Evolutionary conservation across 1,140 invertebrate species (phyloP), one percentile per base, ranked within the genome.

Genomic region (Hylaeus anthracinus): DNA sequence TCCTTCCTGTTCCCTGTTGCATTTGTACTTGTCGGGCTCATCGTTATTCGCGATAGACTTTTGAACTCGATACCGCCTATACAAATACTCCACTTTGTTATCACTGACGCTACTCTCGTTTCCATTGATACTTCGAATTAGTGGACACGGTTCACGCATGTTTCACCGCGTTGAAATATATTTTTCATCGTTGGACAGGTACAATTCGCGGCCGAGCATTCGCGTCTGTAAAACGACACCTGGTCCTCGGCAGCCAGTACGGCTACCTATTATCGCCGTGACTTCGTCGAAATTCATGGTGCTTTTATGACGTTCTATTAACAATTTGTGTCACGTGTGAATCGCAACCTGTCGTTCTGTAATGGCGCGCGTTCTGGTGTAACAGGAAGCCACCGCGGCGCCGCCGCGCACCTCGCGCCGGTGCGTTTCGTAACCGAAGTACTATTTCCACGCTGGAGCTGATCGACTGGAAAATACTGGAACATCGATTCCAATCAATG

Each of bases 281-380:
- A 67, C 65, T 67, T 67, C 12, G n/a, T n/a, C 1, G 4, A 45
- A 26, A 67, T 51, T 67, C 65, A 37, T 6, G 45, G n/a, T 10
- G 45, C 65, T 67, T 67, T n/a, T 51, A 51, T 67, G 65, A 67
- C 64, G 15, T 66, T 66, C 45, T 67, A 67, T 67, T 51, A 67
- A 51, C 65, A 67, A 45, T 51, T 67, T 67, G 65, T 37, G 45
- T 51, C 65, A 37, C 45, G n/a, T 37, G 65, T 67, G 43, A 67
- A 67, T 67, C 26, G 65, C n/a, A 37, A 66, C 65, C n/a, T 45
- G 45, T n/a, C 45, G 65, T 67, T 45, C 65, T 67, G 45, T 67
- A 67, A 67, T 67, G n/a, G 65, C n/a, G 45, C 45, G 65, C 9
- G 53, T 51, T 67, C 26, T 37, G 45, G 8, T 67, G 65, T 37